Base-by-base conservation (phyloP, 2,113 vertebrate species). In the Amazona guildingii region DNA sequence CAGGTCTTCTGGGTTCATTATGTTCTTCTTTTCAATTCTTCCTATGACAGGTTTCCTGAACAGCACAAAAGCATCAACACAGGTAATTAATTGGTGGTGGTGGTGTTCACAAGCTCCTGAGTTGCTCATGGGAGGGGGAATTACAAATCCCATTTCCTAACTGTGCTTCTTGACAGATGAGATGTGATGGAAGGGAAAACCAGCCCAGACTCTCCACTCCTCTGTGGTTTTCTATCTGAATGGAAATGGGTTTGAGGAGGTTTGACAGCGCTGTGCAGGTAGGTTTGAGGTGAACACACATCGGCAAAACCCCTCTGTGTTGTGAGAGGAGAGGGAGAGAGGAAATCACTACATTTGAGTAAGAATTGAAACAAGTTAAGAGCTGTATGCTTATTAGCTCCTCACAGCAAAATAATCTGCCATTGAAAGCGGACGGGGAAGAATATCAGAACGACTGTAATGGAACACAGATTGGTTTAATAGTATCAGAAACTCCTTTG, bases 301-400 rank as follows among this genome's bases (percentile, higher is more conserved):
- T 10, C 35, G 57, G 69, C 3, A 0, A 81, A 84, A 55, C 13
- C 29, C 67, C 29, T 52, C 75, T 17, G 46, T 7, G 44, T 31
- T 29, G 46, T 5, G 83, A 74, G 86, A 35, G 21, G 61, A 78
- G 49, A 64, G 18, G 64, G 20, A 63, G 82, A 31, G 8, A 77
- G 0, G 0, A 57, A 84, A 83, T 70, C 89, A 48, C 7, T 14
- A 5, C 78, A n/a, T 14, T 44, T 13, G 64, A 70, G 89, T 7
- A 41, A 89, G 80, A 92, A 92, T 3, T 92, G 94, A 97, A 96
- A 97, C 89, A 95, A 97, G 88, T 95, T 90, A 93, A 95, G 94
- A 97, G 86, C 94, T 82, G 16, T 19, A 70, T 64, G 93, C 94
- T 89, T 95, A 86, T 96, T 96, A 95, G 89, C 85, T 73, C 85